phyloP scores from a whole-genome alignment of 2,888 invertebrate genomes.

The Andrena camellia region DNA sequence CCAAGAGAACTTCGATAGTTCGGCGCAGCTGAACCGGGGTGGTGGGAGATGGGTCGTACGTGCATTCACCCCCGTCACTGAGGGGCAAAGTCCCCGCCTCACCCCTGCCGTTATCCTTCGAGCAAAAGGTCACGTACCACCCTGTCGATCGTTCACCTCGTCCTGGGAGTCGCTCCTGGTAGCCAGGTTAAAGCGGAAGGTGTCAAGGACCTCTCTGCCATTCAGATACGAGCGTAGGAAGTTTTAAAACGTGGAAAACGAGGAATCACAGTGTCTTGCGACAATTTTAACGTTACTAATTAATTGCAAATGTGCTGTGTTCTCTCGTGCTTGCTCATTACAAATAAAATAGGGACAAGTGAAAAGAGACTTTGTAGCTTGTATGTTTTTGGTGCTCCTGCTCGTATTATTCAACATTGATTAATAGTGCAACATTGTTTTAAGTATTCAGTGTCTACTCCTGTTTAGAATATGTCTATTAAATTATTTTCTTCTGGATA shows the following conservation, averaged over 20 bases:
- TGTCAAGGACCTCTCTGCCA: slow-evolving; percentile 61
- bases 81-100: slow-evolving; percentile 72
- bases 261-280: background rate
- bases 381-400: too few species aligned
- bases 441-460: too few species aligned
- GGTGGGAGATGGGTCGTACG: slow-evolving; percentile 68
- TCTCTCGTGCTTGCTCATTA: background rate
- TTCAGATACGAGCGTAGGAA: slow-evolving; percentile 19
- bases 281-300: background rate
- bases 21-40: slow-evolving; percentile 31
- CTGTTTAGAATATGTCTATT: too few species aligned
- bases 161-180: slow-evolving; percentile 79
- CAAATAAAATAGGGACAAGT: too few species aligned
- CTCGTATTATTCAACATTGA: too few species aligned
- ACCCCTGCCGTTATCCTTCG: slow-evolving; percentile 82
- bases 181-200: slow-evolving; percentile 81
- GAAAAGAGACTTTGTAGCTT: too few species aligned
- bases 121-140: slow-evolving; percentile 84
- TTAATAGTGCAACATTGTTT: too few species aligned
- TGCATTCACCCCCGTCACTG: slow-evolving; percentile 77
- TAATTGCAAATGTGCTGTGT: background rate
- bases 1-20: slow-evolving; percentile 51
- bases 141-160: slow-evolving; percentile 82
- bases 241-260: background rate
- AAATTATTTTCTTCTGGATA: too few species aligned